phyloP scores from a whole-genome alignment of 2,888 invertebrate species.

The Horisme vitalbata region DNA sequence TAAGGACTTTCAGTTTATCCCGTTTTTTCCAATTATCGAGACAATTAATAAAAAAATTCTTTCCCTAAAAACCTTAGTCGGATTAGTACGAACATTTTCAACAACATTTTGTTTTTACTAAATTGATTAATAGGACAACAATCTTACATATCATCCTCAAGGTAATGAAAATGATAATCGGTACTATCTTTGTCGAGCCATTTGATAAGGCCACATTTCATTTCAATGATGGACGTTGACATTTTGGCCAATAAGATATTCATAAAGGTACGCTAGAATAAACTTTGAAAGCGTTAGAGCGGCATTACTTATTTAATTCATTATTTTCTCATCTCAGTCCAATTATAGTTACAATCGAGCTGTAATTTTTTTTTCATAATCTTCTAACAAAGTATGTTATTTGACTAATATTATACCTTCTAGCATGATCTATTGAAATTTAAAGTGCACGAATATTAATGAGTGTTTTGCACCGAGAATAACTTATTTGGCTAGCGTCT shows the following conservation, averaged over 20 bases:
- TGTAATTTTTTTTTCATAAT: neutral
- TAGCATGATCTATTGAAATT: constrained; percentile 4
- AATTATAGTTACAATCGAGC: neutral
- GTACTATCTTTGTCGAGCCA: constrained; percentile 33
- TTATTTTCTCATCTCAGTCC: too few species aligned
- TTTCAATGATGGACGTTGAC: neutral
- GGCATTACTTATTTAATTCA: too few species aligned
- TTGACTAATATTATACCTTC: neutral
- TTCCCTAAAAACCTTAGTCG: too few species aligned
- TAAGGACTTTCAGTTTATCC: too few species aligned
- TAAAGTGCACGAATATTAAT: constrained; percentile 29
- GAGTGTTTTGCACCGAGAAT: constrained; percentile 33
- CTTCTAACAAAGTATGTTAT: neutral
- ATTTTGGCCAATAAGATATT: neutral
- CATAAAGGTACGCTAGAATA: too few species aligned
- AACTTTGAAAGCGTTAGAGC: too few species aligned
- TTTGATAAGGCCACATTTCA: neutral
- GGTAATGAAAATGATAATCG: constrained; percentile 36
- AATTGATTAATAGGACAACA: too few species aligned
- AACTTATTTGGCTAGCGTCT: constrained; percentile 49
- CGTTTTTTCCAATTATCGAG: too few species aligned
- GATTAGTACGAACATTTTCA: too few species aligned
- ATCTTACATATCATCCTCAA: constrained; percentile 35
- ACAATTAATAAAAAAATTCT: too few species aligned
- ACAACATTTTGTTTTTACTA: too few species aligned